Base-by-base conservation (phyloP, 2,888 invertebrate species). In the Ectemnius continuus region DNA sequence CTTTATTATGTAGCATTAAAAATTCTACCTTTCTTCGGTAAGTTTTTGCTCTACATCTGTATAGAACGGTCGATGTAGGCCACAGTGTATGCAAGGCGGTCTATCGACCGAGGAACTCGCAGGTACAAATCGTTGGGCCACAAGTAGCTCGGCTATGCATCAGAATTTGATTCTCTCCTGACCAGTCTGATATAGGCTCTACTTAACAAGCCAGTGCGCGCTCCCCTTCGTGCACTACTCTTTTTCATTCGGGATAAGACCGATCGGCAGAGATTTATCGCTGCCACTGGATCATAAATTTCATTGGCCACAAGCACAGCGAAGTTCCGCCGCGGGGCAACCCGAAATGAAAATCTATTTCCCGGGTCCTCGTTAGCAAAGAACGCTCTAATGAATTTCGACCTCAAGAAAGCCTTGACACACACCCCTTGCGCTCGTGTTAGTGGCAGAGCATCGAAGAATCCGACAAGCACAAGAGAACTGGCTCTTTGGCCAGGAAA, bases 221-320 rank as follows among this genome's bases (percentile, higher is more conserved):
- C 16, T 57, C 67, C 45, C 61, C 61, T 60, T 61, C n/a, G 47
- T 28, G 60, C 63, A 20, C 16, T 28, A 2, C 48, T 48, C 52
- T 61, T 61, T 58, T 64, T 68, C 64, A 69, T 26, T 16, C 48
- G 48, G 48, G 61, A 65, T 73, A 48, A 45, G 48, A 16, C 58
- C 64, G 20, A 47, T 13, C 45, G 11, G 47, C 56, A 6, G 28
- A 65, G 61, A 70, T 70, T 73, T 70, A 73, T 67, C 52, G 70
- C 65, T 63, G 57, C 61, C 52, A 59, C 65, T 73, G 61, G 60
- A 70, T 73, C 70, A 70, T 61, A 6, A 59, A 66, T 66, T 73
- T 73, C 46, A 36, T 47, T 46, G 45, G 36, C 36, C 36, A 4
- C 48, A 47, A 2, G 16, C 52, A 16, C 13, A 13, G 4, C 8